A percentile compares a stretch with the other conserved stretches of the same genome.
Evolutionary conservation across 2,888 invertebrate genomes (phyloP).

Genomic region (Merodon equestris): DNA sequence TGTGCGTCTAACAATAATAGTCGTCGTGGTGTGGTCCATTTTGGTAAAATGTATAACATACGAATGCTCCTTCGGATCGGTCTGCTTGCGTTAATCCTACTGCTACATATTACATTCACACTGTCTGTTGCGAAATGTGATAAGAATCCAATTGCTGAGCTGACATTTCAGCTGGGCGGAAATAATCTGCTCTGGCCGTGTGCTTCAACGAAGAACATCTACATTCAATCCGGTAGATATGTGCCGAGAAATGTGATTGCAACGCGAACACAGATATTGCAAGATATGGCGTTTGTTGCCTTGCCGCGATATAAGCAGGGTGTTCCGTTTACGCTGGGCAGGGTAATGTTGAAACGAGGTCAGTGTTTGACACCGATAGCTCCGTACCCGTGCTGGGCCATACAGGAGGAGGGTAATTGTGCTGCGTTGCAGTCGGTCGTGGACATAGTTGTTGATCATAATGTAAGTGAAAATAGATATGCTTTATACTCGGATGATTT

Average conservation of each 20-base stretch:
- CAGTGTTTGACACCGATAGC: constrained; percentile 80
- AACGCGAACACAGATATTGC: constrained; percentile 82
- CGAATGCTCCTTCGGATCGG: constrained; percentile 29
- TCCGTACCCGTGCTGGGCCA: constrained; percentile 84
- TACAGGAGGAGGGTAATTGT: constrained; percentile 84
- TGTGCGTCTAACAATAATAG: not conserved
- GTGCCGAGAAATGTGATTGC: constrained; percentile 82
- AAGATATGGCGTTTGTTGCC: constrained; percentile 81
- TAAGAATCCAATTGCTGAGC: constrained; percentile 70
- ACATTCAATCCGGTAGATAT: constrained; percentile 81
- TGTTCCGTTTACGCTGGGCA: constrained; percentile 82
- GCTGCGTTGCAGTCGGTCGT: constrained; percentile 85
- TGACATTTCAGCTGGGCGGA: constrained; percentile 77
- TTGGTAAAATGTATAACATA: constrained; percentile 28
- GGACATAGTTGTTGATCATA: constrained; percentile 82
- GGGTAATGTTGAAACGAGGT: constrained; percentile 80
- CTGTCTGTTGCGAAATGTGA: constrained; percentile 30
- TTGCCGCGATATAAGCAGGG: constrained; percentile 83
- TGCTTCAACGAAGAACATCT: constrained; percentile 81
- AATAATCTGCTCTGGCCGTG: constrained; percentile 81
- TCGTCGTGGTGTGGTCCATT: too few species aligned
- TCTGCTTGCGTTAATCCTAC: constrained; percentile 33
- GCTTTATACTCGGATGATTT: constrained; percentile 2
- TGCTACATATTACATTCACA: constrained; percentile 26
- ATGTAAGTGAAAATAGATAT: constrained; percentile 74